A percentile compares a stretch with the other conserved stretches of the same genome.
phyloP scores from a whole-genome alignment of 2,888 invertebrate species.

The Keiferia lycopersicella region DNA sequence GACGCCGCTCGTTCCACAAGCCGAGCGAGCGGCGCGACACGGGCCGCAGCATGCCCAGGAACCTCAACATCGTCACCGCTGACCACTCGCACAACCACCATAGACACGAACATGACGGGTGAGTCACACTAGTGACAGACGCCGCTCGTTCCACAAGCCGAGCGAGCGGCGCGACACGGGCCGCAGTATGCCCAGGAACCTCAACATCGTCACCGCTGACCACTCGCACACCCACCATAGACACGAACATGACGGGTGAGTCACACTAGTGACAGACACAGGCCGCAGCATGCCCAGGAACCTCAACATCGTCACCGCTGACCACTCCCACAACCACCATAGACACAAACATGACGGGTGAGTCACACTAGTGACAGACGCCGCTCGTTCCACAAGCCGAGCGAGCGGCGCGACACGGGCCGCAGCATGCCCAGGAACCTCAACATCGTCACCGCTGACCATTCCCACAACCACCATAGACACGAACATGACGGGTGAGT shows the following conservation, averaged over 20 bases:
- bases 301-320: too few species aligned
- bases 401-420: slow-evolving; percentile 60
- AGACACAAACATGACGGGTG: too few species aligned
- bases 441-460: slow-evolving; percentile 60
- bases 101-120: neutral
- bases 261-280: too few species aligned
- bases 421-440: slow-evolving; percentile 81
- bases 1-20: slow-evolving; percentile 74
- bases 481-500: neutral
- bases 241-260: neutral
- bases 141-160: neutral
- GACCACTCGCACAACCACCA: slow-evolving; percentile 2
- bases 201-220: too few species aligned
- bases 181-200: too few species aligned
- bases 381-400: slow-evolving; percentile 73
- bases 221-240: too few species aligned
- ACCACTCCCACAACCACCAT: too few species aligned
- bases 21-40: slow-evolving; percentile 60
- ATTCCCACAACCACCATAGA: neutral
- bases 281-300: too few species aligned
- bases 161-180: too few species aligned
- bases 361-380: slow-evolving; percentile 56
- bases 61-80: slow-evolving; percentile 72
- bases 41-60: slow-evolving; percentile 77
- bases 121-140: neutral